Evolutionary conservation across 2,888 invertebrate species (phyloP), one percentile per base, ranked within the genome.

Genomic region (Sphaerophoria taeniata): DNA sequence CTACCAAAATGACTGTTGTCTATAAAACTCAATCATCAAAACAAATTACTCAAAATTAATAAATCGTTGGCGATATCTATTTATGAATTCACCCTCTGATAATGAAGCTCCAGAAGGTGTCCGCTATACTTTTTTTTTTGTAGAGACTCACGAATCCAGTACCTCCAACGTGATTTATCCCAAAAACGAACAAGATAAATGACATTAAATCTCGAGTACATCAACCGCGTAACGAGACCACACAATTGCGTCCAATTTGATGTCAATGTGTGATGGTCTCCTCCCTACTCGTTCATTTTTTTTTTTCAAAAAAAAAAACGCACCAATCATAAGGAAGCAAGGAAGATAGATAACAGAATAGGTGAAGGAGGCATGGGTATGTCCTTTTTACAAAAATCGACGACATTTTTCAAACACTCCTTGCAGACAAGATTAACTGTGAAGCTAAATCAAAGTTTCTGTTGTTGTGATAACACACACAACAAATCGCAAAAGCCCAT

Each of bases 211-310:
- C 81, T 81, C 70, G 85, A 77, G 80, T 85, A 85, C 76, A 85
- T 85, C 81, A 85, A 73, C 85, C 85, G 85, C 85, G 85, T 85
- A 85, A 85, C 85, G 85, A 85, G 85, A 85, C 85, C 81, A 85
- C 81, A 85, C 81, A 85, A 85, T 85, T 85, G 85, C 73, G 85
- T 85, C 85, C 85, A 85, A 85, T 85, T 85, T 85, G 58, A 85
- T 85, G 85, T 81, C 85, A 81, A 85, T 85, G 85, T 73, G 76
- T 49, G 49, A 24, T 58, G 39, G 5, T n/a, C n/a, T n/a, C 12
- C 11, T 9, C 12, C 11, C 43, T 43, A 0, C 9, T 43, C 11
- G 6, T 43, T 43, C 12, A 9, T 43, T n/a, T 0, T 9, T 43
- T 24, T 39, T 65, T 24, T 24, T 33, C 9, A 60, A 34, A 36